These are phyloP conservation scores for Lordiphosa mommai DNA, from an alignment of 1,140 invertebrate species.

Conservation along the genomic window DNA sequence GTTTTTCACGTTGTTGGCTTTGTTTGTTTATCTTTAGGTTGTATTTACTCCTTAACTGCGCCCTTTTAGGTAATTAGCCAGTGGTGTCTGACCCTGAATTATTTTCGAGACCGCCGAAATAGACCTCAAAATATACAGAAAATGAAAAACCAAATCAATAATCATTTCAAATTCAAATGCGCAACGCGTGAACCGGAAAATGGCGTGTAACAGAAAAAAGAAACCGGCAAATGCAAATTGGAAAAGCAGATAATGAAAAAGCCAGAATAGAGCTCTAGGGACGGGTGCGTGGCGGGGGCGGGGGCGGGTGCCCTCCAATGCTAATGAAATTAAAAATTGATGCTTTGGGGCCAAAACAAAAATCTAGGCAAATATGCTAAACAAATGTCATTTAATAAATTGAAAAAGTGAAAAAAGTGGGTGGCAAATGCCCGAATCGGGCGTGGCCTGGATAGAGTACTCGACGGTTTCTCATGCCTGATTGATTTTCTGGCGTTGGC, in stretches of 20 bases:
- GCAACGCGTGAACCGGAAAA: slow-evolving; percentile 73
- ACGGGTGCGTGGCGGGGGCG: background rate
- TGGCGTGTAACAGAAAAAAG: slow-evolving; percentile 43
- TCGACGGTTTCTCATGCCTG: slow-evolving; percentile 41
- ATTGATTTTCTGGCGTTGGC: slow-evolving; percentile 71
- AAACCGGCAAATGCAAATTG: slow-evolving; percentile 67
- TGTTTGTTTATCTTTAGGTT: slow-evolving; percentile 1
- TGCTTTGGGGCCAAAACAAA: slow-evolving; percentile 59
- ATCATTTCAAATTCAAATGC: slow-evolving; percentile 75
- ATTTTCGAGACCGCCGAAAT: background rate
- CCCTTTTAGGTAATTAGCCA: slow-evolving; percentile 6
- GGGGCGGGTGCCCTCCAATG: slow-evolving; percentile 31
- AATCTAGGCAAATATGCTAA: slow-evolving; percentile 53
- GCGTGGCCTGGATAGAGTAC: slow-evolving; percentile 12
- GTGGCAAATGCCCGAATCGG: background rate
- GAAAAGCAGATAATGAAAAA: slow-evolving; percentile 75
- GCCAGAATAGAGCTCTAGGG: slow-evolving; percentile 15
- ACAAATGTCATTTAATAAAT: slow-evolving; percentile 77
- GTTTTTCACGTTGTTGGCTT: no score
- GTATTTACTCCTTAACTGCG: slow-evolving; percentile 8
- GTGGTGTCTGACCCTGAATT: slow-evolving; percentile 7
- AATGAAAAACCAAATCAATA: slow-evolving; percentile 57
- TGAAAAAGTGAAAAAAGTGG: slow-evolving; percentile 38
- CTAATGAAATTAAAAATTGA: slow-evolving; percentile 78
- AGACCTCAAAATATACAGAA: slow-evolving; percentile 7